A percentile compares a stretch with the other conserved stretches of the same genome.
Conservation (phyloP, 2,888 invertebrate genomes). For the Drosophila formosana region DNA sequence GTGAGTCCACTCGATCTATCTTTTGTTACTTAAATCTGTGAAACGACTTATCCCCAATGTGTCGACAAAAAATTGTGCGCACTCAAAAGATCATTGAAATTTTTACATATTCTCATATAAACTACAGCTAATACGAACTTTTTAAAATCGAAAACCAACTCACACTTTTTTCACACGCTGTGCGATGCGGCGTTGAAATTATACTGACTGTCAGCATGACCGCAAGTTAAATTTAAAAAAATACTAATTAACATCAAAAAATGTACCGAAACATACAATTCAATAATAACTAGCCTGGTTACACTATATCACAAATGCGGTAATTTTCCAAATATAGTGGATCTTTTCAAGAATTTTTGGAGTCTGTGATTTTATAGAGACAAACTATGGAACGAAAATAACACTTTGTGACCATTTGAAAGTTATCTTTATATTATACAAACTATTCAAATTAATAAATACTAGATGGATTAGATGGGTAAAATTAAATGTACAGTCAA, state of each 20-base stretch:
- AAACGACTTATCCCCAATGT: conserved; percentile 6
- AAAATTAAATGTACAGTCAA: no score
- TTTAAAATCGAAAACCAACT: conserved; percentile 46
- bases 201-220: conserved; percentile 46
- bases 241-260: neutral
- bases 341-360: no score
- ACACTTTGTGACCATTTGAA: no score
- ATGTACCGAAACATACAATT: neutral
- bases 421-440: no score
- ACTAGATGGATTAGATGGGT: no score
- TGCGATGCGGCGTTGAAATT: conserved; percentile 67
- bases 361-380: no score
- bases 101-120: conserved; percentile 14
- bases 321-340: no score
- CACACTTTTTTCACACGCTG: conserved; percentile 74
- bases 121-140: conserved; percentile 28
- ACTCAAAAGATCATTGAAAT: conserved; percentile 6
- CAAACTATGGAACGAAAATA: no score
- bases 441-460: no score
- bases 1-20: conserved; percentile 43
- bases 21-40: conserved; percentile 35
- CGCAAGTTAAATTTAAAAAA: conserved; percentile 5
- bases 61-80: neutral
- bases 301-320: neutral
- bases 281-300: neutral